A percentile compares a stretch with the other conserved stretches of the same genome.
Conservation (phyloP, 2,888 invertebrate genomes). For the Hydrotaea diabolus region DNA sequence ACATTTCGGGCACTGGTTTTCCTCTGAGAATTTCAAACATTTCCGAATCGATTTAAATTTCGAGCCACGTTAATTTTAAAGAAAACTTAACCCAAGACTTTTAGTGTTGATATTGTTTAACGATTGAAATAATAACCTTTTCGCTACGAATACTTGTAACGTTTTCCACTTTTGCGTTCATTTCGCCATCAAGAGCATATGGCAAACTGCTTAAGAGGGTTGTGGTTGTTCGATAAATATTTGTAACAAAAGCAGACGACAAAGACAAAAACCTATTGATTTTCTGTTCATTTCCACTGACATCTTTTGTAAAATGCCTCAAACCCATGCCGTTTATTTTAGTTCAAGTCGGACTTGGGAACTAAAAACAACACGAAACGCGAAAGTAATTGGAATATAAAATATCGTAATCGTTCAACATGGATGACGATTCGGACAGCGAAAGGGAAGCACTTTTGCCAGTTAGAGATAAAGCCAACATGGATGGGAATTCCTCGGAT, state of each 20-base stretch:
- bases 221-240: constrained; percentile 8
- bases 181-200: background rate
- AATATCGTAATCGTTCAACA: background rate
- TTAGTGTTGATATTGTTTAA: too few relatives aligned
- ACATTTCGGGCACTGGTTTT: too few relatives aligned
- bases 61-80: too few relatives aligned
- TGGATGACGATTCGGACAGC: constrained; percentile 42
- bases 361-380: constrained; percentile 47
- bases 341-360: constrained; percentile 66
- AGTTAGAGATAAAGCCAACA: background rate
- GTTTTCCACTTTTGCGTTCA: background rate
- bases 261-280: constrained; percentile 61
- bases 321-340: constrained; percentile 47
- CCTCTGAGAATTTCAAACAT: too few relatives aligned
- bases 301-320: constrained; percentile 46
- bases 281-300: constrained; percentile 43
- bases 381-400: background rate
- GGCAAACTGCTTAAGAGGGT: background rate
- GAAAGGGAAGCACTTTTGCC: constrained; percentile 58
- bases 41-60: too few relatives aligned
- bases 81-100: too few relatives aligned
- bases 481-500: background rate
- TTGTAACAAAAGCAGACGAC: constrained; percentile 23
- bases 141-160: background rate
- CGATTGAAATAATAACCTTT: too few relatives aligned